A percentile compares a stretch with the other conserved stretches of the same genome.
These are phyloP conservation scores for Bos javanicus DNA, from an alignment of 2,113 vertebrate species.

Conservation along the genomic window DNA sequence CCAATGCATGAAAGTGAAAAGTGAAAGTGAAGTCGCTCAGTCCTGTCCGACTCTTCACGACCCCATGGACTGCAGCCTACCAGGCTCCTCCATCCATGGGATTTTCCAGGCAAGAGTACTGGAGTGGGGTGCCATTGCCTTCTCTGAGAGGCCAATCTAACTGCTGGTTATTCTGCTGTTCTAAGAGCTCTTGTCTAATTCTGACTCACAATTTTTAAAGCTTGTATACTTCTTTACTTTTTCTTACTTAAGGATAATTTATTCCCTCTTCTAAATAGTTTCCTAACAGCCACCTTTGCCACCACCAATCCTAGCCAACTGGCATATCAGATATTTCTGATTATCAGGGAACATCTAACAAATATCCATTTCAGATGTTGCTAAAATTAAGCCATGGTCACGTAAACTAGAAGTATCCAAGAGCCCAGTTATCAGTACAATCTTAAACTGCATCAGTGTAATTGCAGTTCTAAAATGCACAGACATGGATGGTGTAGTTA, in stretches of 20 bases:
- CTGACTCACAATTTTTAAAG: not conserved
- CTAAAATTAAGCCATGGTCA: not conserved
- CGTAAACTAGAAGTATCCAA: not conserved
- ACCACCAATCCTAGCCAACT: not conserved
- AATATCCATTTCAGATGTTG: not conserved
- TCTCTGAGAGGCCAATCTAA: not conserved
- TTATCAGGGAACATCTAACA: not conserved
- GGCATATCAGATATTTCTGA: not conserved
- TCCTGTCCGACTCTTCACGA: no score
- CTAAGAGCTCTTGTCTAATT: not conserved
- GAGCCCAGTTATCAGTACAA: not conserved
- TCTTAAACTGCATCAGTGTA: not conserved
- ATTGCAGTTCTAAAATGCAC: slow-evolving; percentile 12
- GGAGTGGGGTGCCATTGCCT: no score
- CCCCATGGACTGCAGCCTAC: no score
- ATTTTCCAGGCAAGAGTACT: no score
- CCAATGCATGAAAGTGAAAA: no score
- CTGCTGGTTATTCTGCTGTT: not conserved
- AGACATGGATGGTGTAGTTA: not conserved
- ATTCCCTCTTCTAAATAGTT: not conserved
- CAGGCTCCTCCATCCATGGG: no score
- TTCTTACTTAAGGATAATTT: not conserved
- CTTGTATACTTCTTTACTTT: not conserved
- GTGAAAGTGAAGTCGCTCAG: no score
- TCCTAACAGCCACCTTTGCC: not conserved